These are phyloP conservation scores for Coenobita brevimanus DNA, from an alignment of 1,140 invertebrate species.

Conservation along the genomic window DNA sequence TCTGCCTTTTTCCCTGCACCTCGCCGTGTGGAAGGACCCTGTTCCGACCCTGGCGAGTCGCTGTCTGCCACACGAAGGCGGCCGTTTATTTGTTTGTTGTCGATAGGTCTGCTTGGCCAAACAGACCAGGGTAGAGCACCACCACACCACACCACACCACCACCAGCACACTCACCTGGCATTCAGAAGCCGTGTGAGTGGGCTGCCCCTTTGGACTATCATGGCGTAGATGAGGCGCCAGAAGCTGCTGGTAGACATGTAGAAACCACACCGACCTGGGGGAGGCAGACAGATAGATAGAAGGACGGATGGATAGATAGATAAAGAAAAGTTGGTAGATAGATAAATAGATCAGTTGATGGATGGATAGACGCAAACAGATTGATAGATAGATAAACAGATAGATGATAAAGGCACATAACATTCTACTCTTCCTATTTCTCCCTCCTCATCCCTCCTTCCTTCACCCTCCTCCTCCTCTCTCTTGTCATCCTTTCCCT, in stretches of 20 bases:
- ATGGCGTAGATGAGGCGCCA: slow-evolving; percentile 45
- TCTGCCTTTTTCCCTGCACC: too few species aligned
- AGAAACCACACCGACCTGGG: slow-evolving; percentile 36
- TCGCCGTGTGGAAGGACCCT: too few species aligned
- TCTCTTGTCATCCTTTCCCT: background rate
- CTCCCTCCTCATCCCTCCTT: background rate
- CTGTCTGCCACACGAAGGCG: too few species aligned
- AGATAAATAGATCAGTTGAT: background rate
- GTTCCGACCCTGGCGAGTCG: too few species aligned
- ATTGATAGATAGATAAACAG: background rate
- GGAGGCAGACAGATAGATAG: background rate
- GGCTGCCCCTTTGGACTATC: slow-evolving; percentile 31
- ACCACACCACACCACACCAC: too few species aligned
- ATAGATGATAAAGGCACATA: background rate
- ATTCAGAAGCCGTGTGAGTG: slow-evolving; percentile 2
- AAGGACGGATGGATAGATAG: background rate
- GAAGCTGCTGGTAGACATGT: slow-evolving; percentile 47
- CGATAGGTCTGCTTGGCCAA: too few species aligned
- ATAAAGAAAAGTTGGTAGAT: background rate
- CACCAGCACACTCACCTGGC: background rate
- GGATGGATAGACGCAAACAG: background rate
- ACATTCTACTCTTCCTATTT: background rate
- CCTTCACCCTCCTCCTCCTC: background rate
- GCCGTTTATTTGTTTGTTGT: background rate
- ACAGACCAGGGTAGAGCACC: too few species aligned